phyloP scores from a whole-genome alignment of 2,113 vertebrate genomes.

The Sebastes schlegelii region DNA sequence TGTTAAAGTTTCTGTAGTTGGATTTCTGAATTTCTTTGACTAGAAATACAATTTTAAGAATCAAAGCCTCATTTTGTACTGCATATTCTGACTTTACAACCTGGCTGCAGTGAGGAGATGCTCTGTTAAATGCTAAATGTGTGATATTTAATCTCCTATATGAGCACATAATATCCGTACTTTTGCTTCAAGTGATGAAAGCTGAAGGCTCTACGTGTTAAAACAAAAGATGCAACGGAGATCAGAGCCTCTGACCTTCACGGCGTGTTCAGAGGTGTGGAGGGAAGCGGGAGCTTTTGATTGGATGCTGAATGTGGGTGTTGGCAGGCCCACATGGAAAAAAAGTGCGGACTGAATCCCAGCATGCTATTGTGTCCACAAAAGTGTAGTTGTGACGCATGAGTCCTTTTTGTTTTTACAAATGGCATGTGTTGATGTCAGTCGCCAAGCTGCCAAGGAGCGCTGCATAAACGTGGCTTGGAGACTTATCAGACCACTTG shows the following conservation, averaged over 20 bases:
- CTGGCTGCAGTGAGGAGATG: no score
- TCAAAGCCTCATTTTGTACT: not conserved
- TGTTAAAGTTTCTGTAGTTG: not conserved
- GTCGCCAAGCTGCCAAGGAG: not conserved
- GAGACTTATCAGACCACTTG: not conserved
- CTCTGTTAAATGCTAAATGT: not conserved
- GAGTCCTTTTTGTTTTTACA: not conserved
- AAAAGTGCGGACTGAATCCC: constrained; percentile 25
- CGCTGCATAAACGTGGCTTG: not conserved
- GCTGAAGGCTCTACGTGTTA: not conserved
- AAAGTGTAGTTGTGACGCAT: not conserved
- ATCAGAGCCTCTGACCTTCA: constrained; percentile 36
- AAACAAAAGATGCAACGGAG: not conserved
- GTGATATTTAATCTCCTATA: not conserved
- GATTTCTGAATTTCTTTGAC: no score
- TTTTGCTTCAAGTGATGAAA: not conserved
- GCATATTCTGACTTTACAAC: not conserved
- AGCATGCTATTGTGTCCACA: constrained; percentile 28
- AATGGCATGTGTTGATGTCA: not conserved
- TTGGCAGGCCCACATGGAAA: constrained; percentile 53
- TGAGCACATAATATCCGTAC: not conserved
- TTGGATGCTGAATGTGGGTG: constrained; percentile 58
- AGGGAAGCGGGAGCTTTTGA: not conserved
- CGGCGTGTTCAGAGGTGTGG: constrained; percentile 8
- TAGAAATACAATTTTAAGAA: no score